Evolutionary conservation across 2,888 invertebrate genomes (phyloP), one percentile per base, ranked within the genome.

Genomic region (Seira musarum): DNA sequence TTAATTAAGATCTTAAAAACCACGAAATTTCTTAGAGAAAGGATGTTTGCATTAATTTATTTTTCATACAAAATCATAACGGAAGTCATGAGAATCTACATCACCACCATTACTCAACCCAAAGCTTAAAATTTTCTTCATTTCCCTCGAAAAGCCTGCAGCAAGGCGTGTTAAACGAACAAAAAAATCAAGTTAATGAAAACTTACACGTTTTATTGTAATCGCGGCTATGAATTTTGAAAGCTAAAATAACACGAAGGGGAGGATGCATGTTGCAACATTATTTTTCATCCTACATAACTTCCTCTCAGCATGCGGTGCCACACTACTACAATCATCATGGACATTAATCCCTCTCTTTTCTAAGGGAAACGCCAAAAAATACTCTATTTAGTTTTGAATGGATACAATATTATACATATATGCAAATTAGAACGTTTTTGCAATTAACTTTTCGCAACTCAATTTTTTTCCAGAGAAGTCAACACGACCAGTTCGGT

Each of bases 371-470:
- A 30, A 53, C 6, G 60, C 60, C 2, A 60, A 60, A 60, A 21
- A 57, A 57, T 13, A 60, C 5, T 10, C 30, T 60, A 60, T 60
- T 60, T 60, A 60, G 5, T 49, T 30, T 49, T 49, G 49, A 3
- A 49, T 60, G 60, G 60, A 60, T 60, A 60, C 60, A 60, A 10
- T 2, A 53, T 53, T 30, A 30, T 30, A 8, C 10, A 6, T 8
- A 25, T 81, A 80, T 80, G 81, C 65, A 81, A 81, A 81, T 81
- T 49, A 80, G 69, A 24, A 63, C 63, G 60, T 60, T 60, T 76
- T 71, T 60, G 81, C 77, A 81, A 77, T 81, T 77, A 60, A 72
- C 73, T 22, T 63, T 77, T 81, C 81, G 81, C 81, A 81, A 81
- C 81, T 77, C 65, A 77, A 76, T 76, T 75, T 76, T 81, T 70